Base-by-base conservation (phyloP, 2,113 vertebrate genomes). In the Cathartes aura region DNA sequence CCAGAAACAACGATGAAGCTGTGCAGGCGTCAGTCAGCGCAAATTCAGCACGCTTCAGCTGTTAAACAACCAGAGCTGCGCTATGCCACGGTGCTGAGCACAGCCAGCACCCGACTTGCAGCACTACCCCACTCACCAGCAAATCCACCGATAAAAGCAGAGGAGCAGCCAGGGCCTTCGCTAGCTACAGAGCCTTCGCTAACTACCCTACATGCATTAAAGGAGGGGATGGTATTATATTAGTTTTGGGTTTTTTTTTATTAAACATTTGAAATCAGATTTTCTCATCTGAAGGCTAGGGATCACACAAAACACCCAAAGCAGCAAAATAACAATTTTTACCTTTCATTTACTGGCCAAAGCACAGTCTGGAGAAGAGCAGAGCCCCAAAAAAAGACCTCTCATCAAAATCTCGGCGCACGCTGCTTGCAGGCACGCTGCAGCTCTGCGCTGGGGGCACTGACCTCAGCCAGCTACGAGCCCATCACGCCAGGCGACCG, bases 1-100 rank as follows among this genome's bases (percentile, higher is more conserved):
- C 67, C 48, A 42, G 45, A 73, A 53, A 34, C 20, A 21, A 27
- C 0, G 0, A 32, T 4, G 20, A 80, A 74, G 64, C 55, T 1
- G 1, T 27, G 64, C 50, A 27, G 53, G 52, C 2, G 0, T 40
- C 0, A 0, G 24, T 36, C 87, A n/a, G 1, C 5, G 14, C 1
- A 8, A 50, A 60, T 75, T 8, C n/a, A 40, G 56, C 50, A 14
- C 0, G 2, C 47, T 62, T 55, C 43, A n/a, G 53, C 32, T 73
- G 43, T 55, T 47, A 11, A 36, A 29, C 42, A 38, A 3, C 12
- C 27, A 32, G 5, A 52, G 82, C 27, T 8, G 5, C 2, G 26
- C 47, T 30, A n/a, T 9, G 38, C 62, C 2, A 1, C 0, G 3
- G 74, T 38, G 55, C 83, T 40, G 24, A 59, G 73, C 40, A 27